Percentiles rank a stretch among this genome's conserved stretches.
Conservation (phyloP, 2,888 invertebrate genomes). For the Sarcophaga carnaria region DNA sequence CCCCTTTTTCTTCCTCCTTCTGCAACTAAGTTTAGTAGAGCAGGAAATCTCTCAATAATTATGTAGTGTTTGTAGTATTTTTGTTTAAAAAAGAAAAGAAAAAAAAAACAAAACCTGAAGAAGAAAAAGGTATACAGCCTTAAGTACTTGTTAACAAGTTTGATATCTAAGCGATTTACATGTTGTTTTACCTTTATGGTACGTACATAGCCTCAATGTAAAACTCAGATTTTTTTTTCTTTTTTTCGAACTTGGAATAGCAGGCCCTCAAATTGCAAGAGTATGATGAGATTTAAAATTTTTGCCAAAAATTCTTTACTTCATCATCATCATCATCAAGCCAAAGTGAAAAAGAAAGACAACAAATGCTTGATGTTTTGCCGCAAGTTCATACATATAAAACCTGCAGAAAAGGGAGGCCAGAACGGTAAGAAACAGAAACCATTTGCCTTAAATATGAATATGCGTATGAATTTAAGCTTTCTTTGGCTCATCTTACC, state of each 20-base stretch:
- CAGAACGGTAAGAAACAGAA: conserved; percentile 30
- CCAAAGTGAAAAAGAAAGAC: background rate
- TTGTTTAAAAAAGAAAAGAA: background rate
- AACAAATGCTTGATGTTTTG: conserved; percentile 64
- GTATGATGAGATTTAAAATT: background rate
- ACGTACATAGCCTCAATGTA: background rate
- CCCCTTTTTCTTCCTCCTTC: background rate
- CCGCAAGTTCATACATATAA: conserved; percentile 44
- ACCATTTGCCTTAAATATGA: conserved; percentile 35
- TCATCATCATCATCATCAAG: conserved; percentile 20
- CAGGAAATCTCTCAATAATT: conserved; percentile 63
- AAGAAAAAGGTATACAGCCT: conserved; percentile 70
- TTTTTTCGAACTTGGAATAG: background rate
- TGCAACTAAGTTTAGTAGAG: conserved; percentile 30
- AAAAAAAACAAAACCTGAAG: background rate
- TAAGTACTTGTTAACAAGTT: conserved; percentile 81
- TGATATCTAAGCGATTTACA: conserved; percentile 80
- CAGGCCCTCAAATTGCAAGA: background rate
- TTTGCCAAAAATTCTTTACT: conserved; percentile 33
- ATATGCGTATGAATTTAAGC: conserved; percentile 40
- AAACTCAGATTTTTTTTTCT: background rate
- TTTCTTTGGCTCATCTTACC: conserved; percentile 31
- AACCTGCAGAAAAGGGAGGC: background rate
- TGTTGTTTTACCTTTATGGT: conserved; percentile 72
- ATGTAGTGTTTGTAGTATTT: conserved; percentile 53